These are phyloP conservation scores for Galeopsomyia nigrocyanea DNA, from an alignment of 2,888 invertebrate genomes.

Conservation along the genomic window DNA sequence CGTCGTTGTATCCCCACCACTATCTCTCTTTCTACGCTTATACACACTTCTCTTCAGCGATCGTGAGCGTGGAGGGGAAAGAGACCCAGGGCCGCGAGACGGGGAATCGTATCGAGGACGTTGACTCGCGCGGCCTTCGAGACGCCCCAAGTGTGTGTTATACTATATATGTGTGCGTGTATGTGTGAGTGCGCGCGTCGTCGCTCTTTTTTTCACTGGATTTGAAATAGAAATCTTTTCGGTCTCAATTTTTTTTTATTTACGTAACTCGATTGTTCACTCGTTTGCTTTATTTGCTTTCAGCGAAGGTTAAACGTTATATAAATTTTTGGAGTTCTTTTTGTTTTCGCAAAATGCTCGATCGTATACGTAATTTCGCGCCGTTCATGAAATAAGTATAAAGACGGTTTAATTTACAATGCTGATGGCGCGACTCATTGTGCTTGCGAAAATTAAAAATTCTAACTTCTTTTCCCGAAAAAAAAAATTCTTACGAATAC, in stretches of 20 bases:
- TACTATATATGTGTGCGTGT: neutral
- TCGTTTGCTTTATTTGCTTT: no score
- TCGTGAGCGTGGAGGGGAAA: neutral
- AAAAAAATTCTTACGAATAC: no score
- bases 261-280: constrained; percentile 7
- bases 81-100: constrained; percentile 36
- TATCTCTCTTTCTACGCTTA: constrained; percentile 17
- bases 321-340: no score
- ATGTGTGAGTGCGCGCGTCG: neutral
- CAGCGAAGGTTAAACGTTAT: no score
- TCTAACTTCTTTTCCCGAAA: no score
- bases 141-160: constrained; percentile 3
- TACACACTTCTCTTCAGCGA: neutral
- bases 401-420: no score
- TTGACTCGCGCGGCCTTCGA: constrained; percentile 56
- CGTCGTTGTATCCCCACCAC: neutral
- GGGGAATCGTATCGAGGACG: constrained; percentile 51
- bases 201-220: neutral
- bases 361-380: no score
- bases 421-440: no score
- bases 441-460: no score
- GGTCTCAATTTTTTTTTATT: constrained; percentile 8
- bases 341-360: no score
- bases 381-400: no score
- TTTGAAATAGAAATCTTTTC: constrained; percentile 40